Evolutionary conservation across 2,113 vertebrate species (phyloP).

Genomic region (Etia nguti): DNA sequence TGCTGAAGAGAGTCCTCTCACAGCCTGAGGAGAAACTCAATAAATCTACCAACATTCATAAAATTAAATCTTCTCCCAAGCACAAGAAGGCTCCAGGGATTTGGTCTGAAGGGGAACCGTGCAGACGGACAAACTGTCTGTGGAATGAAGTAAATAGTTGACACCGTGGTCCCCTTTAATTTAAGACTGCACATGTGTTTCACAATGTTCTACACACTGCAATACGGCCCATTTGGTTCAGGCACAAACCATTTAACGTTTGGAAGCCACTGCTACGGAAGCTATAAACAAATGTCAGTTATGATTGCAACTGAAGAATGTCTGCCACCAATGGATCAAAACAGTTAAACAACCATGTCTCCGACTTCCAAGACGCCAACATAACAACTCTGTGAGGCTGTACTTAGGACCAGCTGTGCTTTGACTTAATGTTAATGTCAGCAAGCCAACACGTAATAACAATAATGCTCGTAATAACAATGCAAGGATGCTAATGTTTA

Average conservation of each 20-base stretch:
- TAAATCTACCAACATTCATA: constrained; percentile 16
- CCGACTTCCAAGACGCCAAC: not conserved
- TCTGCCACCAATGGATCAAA: not conserved
- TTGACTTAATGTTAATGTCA: not conserved
- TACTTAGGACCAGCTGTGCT: not conserved
- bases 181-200: constrained; percentile 31
- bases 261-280: not conserved
- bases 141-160: not conserved
- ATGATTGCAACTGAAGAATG: not conserved
- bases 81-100: not conserved
- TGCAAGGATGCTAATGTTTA: not conserved
- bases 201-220: not conserved
- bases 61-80: not conserved
- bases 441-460: not conserved
- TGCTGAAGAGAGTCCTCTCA: not conserved
- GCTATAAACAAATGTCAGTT: not conserved
- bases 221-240: not conserved
- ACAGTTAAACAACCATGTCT: not conserved
- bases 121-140: not conserved
- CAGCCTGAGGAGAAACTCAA: not conserved
- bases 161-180: not conserved
- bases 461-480: not conserved
- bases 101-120: not conserved
- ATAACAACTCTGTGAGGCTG: not conserved
- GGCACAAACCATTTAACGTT: not conserved